Conservation (phyloP, 2,113 vertebrate species). For the Australoheros scitulus region DNA sequence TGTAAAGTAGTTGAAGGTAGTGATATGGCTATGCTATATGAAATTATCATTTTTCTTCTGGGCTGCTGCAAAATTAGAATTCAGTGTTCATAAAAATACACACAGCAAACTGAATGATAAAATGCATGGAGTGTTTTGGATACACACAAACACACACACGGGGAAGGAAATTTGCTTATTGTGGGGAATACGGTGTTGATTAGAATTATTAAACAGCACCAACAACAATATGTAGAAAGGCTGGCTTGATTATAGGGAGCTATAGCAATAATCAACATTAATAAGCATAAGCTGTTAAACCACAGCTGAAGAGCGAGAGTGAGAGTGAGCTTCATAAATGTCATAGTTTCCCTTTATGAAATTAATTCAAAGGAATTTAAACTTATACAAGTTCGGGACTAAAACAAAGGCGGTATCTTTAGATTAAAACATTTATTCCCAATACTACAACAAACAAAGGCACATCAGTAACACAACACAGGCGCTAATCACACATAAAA, state of each 20-base stretch:
- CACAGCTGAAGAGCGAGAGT: not conserved
- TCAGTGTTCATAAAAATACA: not conserved
- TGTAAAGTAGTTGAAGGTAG: not conserved
- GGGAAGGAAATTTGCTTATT: not conserved
- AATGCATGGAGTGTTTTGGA: no score
- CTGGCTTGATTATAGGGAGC: not conserved
- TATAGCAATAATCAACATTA: not conserved
- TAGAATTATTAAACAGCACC: not conserved
- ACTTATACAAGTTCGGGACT: not conserved
- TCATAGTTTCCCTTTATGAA: not conserved
- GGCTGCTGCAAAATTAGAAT: not conserved
- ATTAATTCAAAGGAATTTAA: not conserved
- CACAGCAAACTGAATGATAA: not conserved
- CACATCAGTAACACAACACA: not conserved
- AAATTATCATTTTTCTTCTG: not conserved
- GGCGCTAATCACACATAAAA: not conserved
- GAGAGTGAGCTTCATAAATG: no score
- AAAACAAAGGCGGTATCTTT: not conserved
- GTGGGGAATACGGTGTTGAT: not conserved
- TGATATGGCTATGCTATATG: not conserved
- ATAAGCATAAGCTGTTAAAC: not conserved
- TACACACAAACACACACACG: no score
- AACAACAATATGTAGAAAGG: not conserved
- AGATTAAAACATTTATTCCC: not conserved
- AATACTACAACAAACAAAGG: not conserved